Conservation (phyloP, 2,113 vertebrate species). For the Agapornis roseicollis region DNA sequence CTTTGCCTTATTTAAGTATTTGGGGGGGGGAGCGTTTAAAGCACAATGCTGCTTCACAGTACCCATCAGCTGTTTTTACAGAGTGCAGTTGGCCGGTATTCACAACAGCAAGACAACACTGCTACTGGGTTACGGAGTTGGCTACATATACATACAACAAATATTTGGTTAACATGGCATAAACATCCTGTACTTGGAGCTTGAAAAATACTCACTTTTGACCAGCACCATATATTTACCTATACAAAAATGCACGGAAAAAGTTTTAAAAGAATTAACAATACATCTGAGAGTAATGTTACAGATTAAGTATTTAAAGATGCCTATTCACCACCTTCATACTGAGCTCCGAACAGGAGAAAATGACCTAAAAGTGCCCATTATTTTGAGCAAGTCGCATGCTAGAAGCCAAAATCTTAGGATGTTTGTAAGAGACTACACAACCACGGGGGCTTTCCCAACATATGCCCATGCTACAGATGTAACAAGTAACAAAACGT, state of each 20-base stretch:
- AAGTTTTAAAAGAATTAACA: neutral
- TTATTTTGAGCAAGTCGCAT: neutral
- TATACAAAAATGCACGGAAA: neutral
- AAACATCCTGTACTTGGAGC: neutral
- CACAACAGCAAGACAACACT: neutral
- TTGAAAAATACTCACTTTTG: neutral
- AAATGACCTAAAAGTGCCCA: neutral
- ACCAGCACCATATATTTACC: neutral
- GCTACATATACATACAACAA: neutral
- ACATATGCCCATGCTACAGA: neutral
- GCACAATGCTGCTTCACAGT: neutral
- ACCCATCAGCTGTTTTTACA: constrained; percentile 6
- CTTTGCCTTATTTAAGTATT: neutral
- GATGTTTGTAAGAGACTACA: neutral
- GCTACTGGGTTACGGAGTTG: neutral
- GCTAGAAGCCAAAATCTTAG: neutral
- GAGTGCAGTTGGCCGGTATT: constrained; percentile 5
- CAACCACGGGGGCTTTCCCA: neutral
- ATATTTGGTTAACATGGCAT: neutral
- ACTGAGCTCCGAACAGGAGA: neutral
- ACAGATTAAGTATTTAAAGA: neutral
- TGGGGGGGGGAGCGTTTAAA: neutral
- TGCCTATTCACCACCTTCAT: neutral
- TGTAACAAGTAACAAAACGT: constrained; percentile 4
- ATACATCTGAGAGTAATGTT: neutral